These are phyloP conservation scores for Hermaeophaga mercurialis DNA, from an alignment of 2,888 invertebrate species.

Conservation along the genomic window DNA sequence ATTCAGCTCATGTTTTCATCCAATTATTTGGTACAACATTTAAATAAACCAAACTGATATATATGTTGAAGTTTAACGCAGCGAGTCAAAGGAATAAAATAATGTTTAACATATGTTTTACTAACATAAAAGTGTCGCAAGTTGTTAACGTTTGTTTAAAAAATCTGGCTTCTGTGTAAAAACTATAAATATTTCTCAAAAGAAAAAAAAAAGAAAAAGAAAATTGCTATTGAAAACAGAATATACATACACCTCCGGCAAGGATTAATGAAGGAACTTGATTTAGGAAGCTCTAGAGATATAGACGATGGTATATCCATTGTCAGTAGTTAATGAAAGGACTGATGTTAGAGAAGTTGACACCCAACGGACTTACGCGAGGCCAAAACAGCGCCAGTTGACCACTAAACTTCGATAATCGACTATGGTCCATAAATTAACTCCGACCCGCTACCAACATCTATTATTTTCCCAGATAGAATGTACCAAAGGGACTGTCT, in stretches of 20 bases:
- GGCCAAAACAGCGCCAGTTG: slow-evolving; percentile 38
- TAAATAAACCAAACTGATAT: too few relatives aligned
- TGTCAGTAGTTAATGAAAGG: slow-evolving; percentile 26
- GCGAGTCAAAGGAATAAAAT: too few relatives aligned
- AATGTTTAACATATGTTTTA: too few relatives aligned
- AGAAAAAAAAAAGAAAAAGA: too few relatives aligned
- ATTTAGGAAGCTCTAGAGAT: slow-evolving; percentile 19
- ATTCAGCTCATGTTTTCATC: too few relatives aligned
- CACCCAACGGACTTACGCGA: slow-evolving; percentile 32
- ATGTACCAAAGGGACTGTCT: slow-evolving; percentile 41
- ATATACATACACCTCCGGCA: background rate
- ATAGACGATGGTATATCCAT: slow-evolving; percentile 7
- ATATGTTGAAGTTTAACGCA: too few relatives aligned
- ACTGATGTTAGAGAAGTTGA: slow-evolving; percentile 9
- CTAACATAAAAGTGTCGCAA: too few relatives aligned
- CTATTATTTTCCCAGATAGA: slow-evolving; percentile 43
- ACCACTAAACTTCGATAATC: slow-evolving; percentile 47
- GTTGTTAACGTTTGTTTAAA: too few relatives aligned
- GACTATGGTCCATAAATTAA: slow-evolving; percentile 46
- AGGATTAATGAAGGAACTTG: slow-evolving; percentile 13
- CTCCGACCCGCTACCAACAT: slow-evolving; percentile 38
- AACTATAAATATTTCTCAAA: too few relatives aligned
- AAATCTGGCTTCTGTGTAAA: too few relatives aligned
- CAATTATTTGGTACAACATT: too few relatives aligned
- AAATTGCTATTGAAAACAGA: too few relatives aligned